phyloP scores from a whole-genome alignment of 1,140 invertebrate genomes.

The Magallana angulata region DNA sequence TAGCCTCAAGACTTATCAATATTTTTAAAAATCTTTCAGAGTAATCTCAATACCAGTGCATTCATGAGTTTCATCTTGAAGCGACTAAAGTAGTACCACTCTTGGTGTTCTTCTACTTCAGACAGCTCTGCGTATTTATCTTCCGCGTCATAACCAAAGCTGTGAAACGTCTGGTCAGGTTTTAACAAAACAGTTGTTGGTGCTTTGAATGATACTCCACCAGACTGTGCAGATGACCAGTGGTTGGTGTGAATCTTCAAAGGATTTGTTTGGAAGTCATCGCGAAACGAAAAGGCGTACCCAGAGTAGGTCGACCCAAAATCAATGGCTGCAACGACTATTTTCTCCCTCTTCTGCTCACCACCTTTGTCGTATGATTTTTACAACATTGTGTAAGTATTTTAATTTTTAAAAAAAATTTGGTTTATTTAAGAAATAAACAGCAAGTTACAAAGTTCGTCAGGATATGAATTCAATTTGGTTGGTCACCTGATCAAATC shows the following conservation, averaged over 20 bases:
- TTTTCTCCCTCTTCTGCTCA: neutral
- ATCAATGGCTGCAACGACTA: conserved; percentile 42
- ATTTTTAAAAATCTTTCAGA: neutral
- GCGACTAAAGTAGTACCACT: conserved; percentile 83
- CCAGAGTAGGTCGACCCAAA: conserved; percentile 40
- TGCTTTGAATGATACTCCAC: conserved; percentile 82
- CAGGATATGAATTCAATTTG: too few species aligned
- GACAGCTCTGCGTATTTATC: conserved; percentile 82
- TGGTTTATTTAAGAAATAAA: too few species aligned
- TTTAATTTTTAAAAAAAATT: too few species aligned
- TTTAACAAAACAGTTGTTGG: conserved; percentile 82
- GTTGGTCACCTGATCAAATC: too few species aligned
- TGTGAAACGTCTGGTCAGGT: conserved; percentile 81
- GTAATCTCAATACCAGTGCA: conserved; percentile 67
- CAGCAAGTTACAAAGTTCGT: too few species aligned
- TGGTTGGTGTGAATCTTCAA: conserved; percentile 34
- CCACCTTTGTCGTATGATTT: neutral
- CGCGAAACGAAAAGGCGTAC: conserved; percentile 33
- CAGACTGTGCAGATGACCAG: conserved; percentile 66
- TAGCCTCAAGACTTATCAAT: neutral
- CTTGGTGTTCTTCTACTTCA: conserved; percentile 78
- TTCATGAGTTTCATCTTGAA: conserved; percentile 83
- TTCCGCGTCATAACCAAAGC: conserved; percentile 82
- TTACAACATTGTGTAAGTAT: too few species aligned
- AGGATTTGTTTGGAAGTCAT: conserved; percentile 41